Evolutionary conservation across 2,888 invertebrate genomes (phyloP).

Genomic region (Synergus umbraculus): DNA sequence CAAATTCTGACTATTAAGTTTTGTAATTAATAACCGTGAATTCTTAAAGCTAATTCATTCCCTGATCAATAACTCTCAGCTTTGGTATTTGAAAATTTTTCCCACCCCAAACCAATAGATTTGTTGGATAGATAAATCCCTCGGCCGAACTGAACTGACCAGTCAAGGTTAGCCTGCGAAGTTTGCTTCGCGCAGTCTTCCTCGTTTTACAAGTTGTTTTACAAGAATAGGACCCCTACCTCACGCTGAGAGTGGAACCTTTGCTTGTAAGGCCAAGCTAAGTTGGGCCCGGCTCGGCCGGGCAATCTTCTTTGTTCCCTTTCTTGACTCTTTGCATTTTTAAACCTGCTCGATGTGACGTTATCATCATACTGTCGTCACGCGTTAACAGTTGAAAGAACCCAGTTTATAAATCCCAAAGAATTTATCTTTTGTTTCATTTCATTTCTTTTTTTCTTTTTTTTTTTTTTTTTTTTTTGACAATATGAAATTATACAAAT

Average conservation of each 20-base stretch:
- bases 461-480: no score
- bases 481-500: no score
- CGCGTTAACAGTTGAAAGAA: background rate
- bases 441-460: no score
- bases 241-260: conserved; percentile 58
- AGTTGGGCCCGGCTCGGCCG: conserved; percentile 56
- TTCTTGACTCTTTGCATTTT: conserved; percentile 40
- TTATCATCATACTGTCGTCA: conserved; percentile 50
- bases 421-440: no score
- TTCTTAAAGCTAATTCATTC: no score
- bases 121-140: conserved; percentile 62
- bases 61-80: no score
- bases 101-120: conserved; percentile 60
- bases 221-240: conserved; percentile 67
- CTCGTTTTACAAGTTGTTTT: conserved; percentile 76
- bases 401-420: no score
- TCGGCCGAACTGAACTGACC: conserved; percentile 49
- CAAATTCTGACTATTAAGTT: no score
- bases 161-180: conserved; percentile 11
- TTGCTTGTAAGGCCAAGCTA: conserved; percentile 56
- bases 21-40: no score
- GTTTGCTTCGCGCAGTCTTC: conserved; percentile 58
- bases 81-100: conserved; percentile 51
- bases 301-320: conserved; percentile 43
- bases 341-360: conserved; percentile 38